Evolutionary conservation across 2,113 vertebrate species (phyloP).

Genomic region (Gobiocypris rarus): DNA sequence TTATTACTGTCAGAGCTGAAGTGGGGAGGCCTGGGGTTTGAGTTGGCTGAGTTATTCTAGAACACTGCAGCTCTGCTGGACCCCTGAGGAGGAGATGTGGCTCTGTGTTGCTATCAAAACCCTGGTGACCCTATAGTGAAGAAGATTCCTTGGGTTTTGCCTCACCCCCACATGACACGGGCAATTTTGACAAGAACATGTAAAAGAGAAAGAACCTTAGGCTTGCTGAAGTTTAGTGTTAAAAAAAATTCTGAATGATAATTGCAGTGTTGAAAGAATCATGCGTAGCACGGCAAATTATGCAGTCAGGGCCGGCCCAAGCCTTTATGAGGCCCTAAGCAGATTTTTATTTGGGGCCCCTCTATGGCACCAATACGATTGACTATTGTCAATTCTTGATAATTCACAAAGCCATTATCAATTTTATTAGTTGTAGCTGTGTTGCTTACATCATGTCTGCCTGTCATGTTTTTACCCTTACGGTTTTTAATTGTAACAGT

Average conservation of each 20-base stretch:
- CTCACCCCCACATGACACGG: constrained; percentile 60
- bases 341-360: too few relatives aligned
- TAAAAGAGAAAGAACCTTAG: constrained; percentile 60
- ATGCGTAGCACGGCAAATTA: too few relatives aligned
- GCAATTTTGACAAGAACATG: constrained; percentile 67
- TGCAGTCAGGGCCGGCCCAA: too few relatives aligned
- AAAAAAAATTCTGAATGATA: background rate
- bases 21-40: constrained; percentile 56
- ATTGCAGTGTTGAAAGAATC: too few relatives aligned
- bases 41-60: constrained; percentile 59
- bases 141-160: constrained; percentile 63
- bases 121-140: constrained; percentile 64
- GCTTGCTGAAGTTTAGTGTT: constrained; percentile 41
- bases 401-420: too few relatives aligned
- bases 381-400: too few relatives aligned
- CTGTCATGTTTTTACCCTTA: too few relatives aligned
- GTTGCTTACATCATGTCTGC: too few relatives aligned
- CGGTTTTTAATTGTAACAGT: too few relatives aligned
- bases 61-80: background rate
- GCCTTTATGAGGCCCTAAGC: too few relatives aligned
- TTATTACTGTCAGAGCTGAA: constrained; percentile 45
- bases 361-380: too few relatives aligned
- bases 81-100: constrained; percentile 44
- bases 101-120: constrained; percentile 58
- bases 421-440: too few relatives aligned